Evolutionary conservation across 2,888 invertebrate species (phyloP), one percentile per base, ranked within the genome.

Genomic region (Anagyrus pseudococci): DNA sequence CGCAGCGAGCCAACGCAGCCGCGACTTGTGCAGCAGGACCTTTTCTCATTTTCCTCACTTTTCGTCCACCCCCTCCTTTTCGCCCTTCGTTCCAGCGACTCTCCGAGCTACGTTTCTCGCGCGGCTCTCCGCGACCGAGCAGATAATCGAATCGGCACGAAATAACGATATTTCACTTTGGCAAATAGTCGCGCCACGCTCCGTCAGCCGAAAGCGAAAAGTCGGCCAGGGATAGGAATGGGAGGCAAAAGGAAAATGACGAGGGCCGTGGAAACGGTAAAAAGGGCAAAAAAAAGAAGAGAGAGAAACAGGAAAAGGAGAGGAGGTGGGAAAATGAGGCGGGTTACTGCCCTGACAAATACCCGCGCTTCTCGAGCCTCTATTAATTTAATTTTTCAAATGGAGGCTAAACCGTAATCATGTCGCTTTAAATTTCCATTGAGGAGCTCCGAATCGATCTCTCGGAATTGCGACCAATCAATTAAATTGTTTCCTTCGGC

Each of bases 161-260:
- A 58, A 62, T 56, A 47, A 49, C 62, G 62, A 62, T 66, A 62
- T 66, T 62, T 66, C 59, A 62, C 65, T 58, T 65, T 58, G 58
- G 58, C 62, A 58, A 58, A 65, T 62, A 64, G 29, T 58, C 33
- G 33, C n/a, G n/a, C n/a, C n/a, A n/a, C n/a, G n/a, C n/a, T 41
- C 19, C 19, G 17, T 26, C 7, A 4, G 46, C 20, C 59, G 25
- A 40, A 48, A n/a, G n/a, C n/a, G 17, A 43, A 43, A 7, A 10
- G 7, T 43, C 43, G 43, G 33, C 15, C 15, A 33, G n/a, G 26
- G 22, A 37, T 10, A 43, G 7, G 41, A 40, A 44, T 19, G 47
- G 40, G 17, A 25, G 10, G 19, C 8, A 52, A 46, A 19, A 22
- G 22, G 2, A 23, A 23, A 46, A 23, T 13, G 20, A 17, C 22